phyloP scores from a whole-genome alignment of 2,888 invertebrate genomes.

The Pachycephus smyrnensis region DNA sequence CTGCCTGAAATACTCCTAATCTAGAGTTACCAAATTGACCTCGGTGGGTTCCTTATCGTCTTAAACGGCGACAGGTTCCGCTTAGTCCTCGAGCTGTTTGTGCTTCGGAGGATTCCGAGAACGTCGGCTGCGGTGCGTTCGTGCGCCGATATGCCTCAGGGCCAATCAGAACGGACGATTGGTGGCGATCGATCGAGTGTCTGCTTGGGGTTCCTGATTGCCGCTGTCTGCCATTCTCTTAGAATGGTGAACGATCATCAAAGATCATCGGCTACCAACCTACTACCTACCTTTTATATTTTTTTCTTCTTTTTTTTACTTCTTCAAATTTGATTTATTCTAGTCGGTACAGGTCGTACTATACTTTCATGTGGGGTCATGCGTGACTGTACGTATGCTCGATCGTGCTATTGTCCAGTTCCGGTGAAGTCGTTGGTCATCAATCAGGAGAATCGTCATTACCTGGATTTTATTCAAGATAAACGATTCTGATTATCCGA shows the following conservation, averaged over 20 bases:
- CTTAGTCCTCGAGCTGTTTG: constrained; percentile 24
- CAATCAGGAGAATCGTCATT: constrained; percentile 3
- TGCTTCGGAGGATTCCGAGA: constrained; percentile 20
- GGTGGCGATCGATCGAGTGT: constrained; percentile 2
- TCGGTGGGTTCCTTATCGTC: background rate
- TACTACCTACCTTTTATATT: no score
- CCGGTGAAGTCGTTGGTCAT: constrained; percentile 1
- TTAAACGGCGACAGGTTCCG: constrained; percentile 1
- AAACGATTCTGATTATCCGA: background rate
- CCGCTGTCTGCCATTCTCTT: no score
- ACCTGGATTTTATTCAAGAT: background rate
- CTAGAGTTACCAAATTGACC: constrained; percentile 10
- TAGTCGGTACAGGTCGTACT: no score
- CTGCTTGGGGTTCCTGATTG: background rate
- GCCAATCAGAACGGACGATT: background rate
- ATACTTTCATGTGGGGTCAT: background rate
- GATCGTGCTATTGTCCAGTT: constrained; percentile 19
- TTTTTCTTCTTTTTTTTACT: no score
- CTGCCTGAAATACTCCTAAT: background rate
- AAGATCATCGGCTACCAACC: no score
- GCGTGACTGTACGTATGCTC: background rate
- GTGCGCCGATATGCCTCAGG: background rate
- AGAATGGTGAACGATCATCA: no score
- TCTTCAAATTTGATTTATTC: no score
- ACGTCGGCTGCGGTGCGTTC: background rate